Evolutionary conservation across 2,888 invertebrate genomes (phyloP).

Genomic region (Metellina segmentata): DNA sequence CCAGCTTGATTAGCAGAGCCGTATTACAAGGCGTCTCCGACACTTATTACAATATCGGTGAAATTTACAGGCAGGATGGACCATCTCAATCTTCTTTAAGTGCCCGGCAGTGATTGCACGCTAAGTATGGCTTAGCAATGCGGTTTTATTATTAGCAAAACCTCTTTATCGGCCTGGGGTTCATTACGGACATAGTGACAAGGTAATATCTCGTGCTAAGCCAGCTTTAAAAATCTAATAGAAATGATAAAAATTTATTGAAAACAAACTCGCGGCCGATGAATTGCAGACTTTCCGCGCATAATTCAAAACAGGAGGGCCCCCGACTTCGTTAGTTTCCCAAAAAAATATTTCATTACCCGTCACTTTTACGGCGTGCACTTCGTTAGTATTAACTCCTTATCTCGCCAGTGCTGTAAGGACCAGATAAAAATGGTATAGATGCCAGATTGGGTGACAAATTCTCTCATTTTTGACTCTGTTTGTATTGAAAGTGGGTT

Average conservation of each 20-base stretch:
- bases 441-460: constrained; percentile 36
- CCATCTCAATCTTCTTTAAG: constrained; percentile 71
- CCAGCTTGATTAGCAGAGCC: constrained; percentile 71
- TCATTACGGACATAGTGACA: constrained; percentile 65
- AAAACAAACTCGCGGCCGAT: constrained; percentile 64
- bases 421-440: constrained; percentile 39
- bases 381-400: constrained; percentile 57
- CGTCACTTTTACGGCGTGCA: constrained; percentile 30
- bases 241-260: constrained; percentile 69
- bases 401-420: constrained; percentile 36
- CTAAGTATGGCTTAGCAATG: constrained; percentile 63
- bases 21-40: constrained; percentile 65
- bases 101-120: constrained; percentile 70
- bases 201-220: constrained; percentile 65
- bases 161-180: constrained; percentile 65
- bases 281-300: constrained; percentile 48
- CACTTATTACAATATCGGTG: constrained; percentile 76
- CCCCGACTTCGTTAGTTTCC: constrained; percentile 50
- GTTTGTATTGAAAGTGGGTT: constrained; percentile 44
- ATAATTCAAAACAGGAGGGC: constrained; percentile 38
- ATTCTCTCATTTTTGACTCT: constrained; percentile 49
- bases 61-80: constrained; percentile 72
- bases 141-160: constrained; percentile 72
- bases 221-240: constrained; percentile 71
- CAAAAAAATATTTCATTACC: constrained; percentile 34